Percentiles rank a stretch among this genome's conserved stretches.
phyloP scores from a whole-genome alignment of 2,113 vertebrate genomes.

The Cathartes aura region DNA sequence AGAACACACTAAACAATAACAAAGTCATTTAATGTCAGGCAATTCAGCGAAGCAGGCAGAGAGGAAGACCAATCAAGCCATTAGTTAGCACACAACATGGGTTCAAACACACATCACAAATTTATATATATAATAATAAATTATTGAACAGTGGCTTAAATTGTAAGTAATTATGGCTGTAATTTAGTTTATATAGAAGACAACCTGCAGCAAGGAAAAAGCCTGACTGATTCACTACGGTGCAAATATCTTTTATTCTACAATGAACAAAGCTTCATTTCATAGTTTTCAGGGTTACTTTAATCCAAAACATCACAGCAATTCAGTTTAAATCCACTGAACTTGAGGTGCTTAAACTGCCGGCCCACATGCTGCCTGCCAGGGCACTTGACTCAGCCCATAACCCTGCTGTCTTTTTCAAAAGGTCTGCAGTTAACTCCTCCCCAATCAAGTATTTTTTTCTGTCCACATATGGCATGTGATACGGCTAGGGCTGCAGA shows the following conservation, averaged over 20 bases:
- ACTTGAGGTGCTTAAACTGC: background rate
- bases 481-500: background rate
- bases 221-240: background rate
- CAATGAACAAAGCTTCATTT: background rate
- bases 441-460: background rate
- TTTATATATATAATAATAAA: background rate
- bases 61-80: background rate
- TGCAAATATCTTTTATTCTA: background rate
- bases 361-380: background rate
- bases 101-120: background rate
- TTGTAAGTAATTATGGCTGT: background rate
- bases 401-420: background rate
- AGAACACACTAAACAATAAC: background rate
- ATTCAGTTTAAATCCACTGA: background rate
- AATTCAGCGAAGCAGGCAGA: background rate
- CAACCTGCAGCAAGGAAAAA: background rate
- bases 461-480: background rate
- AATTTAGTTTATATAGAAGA: background rate
- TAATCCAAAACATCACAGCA: background rate
- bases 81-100: background rate
- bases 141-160: background rate
- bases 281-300: background rate
- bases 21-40: background rate
- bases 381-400: background rate
- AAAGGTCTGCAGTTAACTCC: background rate